Evolutionary conservation across 2,888 invertebrate species (phyloP), one percentile per base, ranked within the genome.

Genomic region (Dioctria linearis): DNA sequence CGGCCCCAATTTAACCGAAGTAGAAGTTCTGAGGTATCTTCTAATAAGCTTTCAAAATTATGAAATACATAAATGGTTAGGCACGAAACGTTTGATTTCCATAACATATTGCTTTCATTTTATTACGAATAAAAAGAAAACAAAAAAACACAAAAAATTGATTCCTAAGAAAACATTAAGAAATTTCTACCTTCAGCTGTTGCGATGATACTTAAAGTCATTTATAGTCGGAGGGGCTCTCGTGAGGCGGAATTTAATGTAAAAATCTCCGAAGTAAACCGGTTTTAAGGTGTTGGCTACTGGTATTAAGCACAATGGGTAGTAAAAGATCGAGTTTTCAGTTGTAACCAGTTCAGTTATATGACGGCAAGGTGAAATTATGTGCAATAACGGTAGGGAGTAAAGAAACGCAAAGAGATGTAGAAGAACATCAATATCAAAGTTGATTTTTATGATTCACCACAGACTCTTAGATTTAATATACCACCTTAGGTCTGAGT

Each of bases 241-340:
- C 13, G 25, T 25, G 46, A 25, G 25, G 8, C 46, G 40, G 67
- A 5, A 67, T 42, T 43, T 46, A 46, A 25, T 42, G 46, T 46
- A 43, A 67, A 67, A 25, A 67, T 51, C 54, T 37, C 40, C 51
- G 39, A 71, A 71, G 71, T 11, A 11, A 75, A 75, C 75, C 75
- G 75, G 75, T 75, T 75, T 75, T 75, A 59, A 75, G 75, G 75
- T 75, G 75, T 75, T 75, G 75, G 75, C 75, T 75, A 75, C 75
- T 75, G 39, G 75, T 75, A 75, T 75, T 75, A 75, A 75, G 75
- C 61, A 75, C 75, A 71, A 71, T 71, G 54, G 71, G 51, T 54
- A 71, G 71, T 54, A 71, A 71, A 71, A 71, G 71, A 71, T 71
- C 71, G 71, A 51, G 71, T 71, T 54, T 71, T 71, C 63, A 54